Base-by-base conservation (phyloP, 2,888 invertebrate species). In the Synanthedon tipuliformis region DNA sequence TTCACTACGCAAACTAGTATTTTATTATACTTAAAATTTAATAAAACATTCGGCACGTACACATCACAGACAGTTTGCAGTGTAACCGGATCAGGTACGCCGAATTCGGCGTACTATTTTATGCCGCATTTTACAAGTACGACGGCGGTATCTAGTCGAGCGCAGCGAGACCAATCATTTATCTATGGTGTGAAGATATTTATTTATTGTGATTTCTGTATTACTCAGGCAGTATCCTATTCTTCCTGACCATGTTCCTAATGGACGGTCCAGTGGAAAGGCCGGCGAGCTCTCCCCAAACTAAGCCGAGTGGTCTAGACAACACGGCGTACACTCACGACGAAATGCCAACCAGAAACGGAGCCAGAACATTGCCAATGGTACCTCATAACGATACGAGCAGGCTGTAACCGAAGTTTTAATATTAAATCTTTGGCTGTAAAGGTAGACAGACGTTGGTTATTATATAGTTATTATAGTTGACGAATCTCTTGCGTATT, bases 231-330 rank as follows among this genome's bases (percentile, higher is more conserved):
- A 94, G 95, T 52, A 89, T 95, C 54, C 88, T 95, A 72, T 95
- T 95, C 87, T 90, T 95, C 66, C 75, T 93, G 10, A 94, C 94
- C 0, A 92, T 94, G 84, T 93, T 95, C 84, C 78, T 95, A 57
- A 94, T 95, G 91, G 94, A 93, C 50, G 93, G 93, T 0, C 81
- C 75, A n/a, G 69, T 71, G 4, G 77, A 74, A 52, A 56, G 51
- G 52, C 12, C 54, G 2, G 45, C 52, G 3, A 52, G 51, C 3
- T 65, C 64, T 13, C 58, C 65, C 13, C 61, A 62, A 23, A 50
- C 56, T 48, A 78, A 72, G 52, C 71, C 75, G 13, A 69, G 63
- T 16, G 89, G 89, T 3, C 76, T 88, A 41, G 90, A 90, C 68
- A 90, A 90, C 70, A 75, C 69, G 15, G 89, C 87, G 1, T 90